Evolutionary conservation across 2,888 invertebrate genomes (phyloP), one percentile per base, ranked within the genome.

Genomic region (Aphodius granarius): DNA sequence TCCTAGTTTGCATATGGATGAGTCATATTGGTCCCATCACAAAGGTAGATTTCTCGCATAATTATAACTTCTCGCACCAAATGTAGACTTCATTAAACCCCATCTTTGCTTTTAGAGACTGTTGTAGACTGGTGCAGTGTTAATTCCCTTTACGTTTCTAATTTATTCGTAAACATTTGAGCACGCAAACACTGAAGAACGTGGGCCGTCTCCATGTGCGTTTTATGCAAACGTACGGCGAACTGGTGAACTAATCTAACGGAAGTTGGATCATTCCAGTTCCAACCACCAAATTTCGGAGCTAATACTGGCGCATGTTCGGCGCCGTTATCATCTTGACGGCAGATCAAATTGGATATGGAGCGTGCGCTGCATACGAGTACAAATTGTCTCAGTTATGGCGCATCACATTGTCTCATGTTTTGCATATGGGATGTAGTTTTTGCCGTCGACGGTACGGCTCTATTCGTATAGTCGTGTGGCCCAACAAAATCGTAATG

Each of bases 361-460:
- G 43, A 43, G 43, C 43, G 62, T 43, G 43, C 43, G 76, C 75
- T 43, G 43, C 43, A 43, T 78, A 75, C 79, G 78, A 76, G 78
- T 78, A 80, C 79, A 79, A 80, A 80, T 81, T 79, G 78, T 77
- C 76, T 76, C 77, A 80, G 78, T 79, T 80, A 80, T 79, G 77
- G 79, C 79, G 13, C 43, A 43, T 43, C 43, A 79, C 79, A 80
- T 80, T 79, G 81, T 81, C 77, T 80, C 79, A 78, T 81, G 80
- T 80, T 79, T 81, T 80, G 81, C 81, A 81, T 81, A 78, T 79
- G 80, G 79, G 78, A 78, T 78, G 80, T 77, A 78, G 78, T 80
- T 76, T 76, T 76, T 73, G 70, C 43, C 43, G 76, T 66, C 20
- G 63, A 22, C 17, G 17, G 43, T 71, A 74, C 74, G 22, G 43